These are phyloP conservation scores for Leptinotarsa defecta DNA, from an alignment of 1,140 invertebrate genomes.

Conservation along the genomic window DNA sequence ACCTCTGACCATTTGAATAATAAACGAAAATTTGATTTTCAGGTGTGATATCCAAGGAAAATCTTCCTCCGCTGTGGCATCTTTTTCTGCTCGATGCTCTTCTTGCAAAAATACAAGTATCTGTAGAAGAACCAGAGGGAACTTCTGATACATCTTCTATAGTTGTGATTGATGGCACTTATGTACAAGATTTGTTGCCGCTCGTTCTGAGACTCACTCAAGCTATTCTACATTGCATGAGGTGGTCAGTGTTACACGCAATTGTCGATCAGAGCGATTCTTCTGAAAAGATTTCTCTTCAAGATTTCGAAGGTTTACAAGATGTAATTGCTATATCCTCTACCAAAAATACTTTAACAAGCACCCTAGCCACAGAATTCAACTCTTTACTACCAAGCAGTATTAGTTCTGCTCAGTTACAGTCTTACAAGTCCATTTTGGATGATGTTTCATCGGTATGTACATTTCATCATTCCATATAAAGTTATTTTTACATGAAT, in stretches of 20 bases:
- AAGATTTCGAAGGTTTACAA: constrained; percentile 61
- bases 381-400: constrained; percentile 63
- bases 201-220: constrained; percentile 66
- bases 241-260: constrained; percentile 52
- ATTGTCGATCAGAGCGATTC: constrained; percentile 60
- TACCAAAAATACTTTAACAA: constrained; percentile 55
- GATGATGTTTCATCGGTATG: constrained; percentile 53
- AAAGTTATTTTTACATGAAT: background rate
- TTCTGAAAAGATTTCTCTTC: constrained; percentile 41
- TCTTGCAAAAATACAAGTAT: constrained; percentile 71
- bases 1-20: background rate
- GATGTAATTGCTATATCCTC: constrained; percentile 68
- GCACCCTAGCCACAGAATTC: constrained; percentile 62
- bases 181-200: constrained; percentile 65
- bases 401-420: constrained; percentile 65
- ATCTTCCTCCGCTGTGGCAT: constrained; percentile 69
- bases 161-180: constrained; percentile 36
- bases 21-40: constrained; percentile 12
- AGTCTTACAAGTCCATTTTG: constrained; percentile 64
- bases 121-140: constrained; percentile 57
- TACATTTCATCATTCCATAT: constrained; percentile 5
- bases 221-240: constrained; percentile 60
- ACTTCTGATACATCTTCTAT: constrained; percentile 19
- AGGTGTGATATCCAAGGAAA: constrained; percentile 59
- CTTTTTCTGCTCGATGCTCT: constrained; percentile 70